Percentiles rank a stretch among this genome's conserved stretches.
Evolutionary conservation across 2,797 vertebrate genomes (phyloP).

Genomic region (Microctenopoma lineatum): DNA sequence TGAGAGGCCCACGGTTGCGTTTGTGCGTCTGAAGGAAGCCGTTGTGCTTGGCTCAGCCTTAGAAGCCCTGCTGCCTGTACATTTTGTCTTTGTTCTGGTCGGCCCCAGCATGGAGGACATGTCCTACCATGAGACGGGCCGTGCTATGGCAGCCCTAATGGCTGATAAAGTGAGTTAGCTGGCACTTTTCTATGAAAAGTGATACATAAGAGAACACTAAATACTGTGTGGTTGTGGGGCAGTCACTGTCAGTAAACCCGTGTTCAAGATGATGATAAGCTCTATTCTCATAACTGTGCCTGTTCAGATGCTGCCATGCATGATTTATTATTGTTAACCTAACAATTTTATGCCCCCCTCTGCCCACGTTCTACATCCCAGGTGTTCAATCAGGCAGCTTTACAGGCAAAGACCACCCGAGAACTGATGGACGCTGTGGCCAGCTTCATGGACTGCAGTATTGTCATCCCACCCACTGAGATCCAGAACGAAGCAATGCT

Average conservation of each 20-base stretch:
- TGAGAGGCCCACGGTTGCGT: slow-evolving; percentile 84
- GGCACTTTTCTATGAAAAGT: background rate
- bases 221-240: background rate
- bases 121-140: slow-evolving; percentile 89
- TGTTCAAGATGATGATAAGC: too few relatives aligned
- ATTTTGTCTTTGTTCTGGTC: slow-evolving; percentile 89
- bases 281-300: too few relatives aligned
- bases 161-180: slow-evolving; percentile 87
- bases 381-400: slow-evolving; percentile 89
- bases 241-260: background rate
- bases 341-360: too few relatives aligned
- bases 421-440: slow-evolving; percentile 84
- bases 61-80: slow-evolving; percentile 80
- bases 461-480: slow-evolving; percentile 92
- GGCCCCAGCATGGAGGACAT: slow-evolving; percentile 82
- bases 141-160: slow-evolving; percentile 89
- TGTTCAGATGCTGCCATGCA: too few relatives aligned
- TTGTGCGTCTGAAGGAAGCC: slow-evolving; percentile 88
- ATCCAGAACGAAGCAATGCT: slow-evolving; percentile 85
- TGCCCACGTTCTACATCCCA: slow-evolving; percentile 52
- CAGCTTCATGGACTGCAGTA: slow-evolving; percentile 91
- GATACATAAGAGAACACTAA: background rate
- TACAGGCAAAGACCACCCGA: slow-evolving; percentile 77
- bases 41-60: slow-evolving; percentile 79
- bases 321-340: too few relatives aligned